Percentiles rank a stretch among this genome's conserved stretches.
These are phyloP conservation scores for Leuctra nigra DNA, from an alignment of 2,888 invertebrate genomes.

Conservation along the genomic window DNA sequence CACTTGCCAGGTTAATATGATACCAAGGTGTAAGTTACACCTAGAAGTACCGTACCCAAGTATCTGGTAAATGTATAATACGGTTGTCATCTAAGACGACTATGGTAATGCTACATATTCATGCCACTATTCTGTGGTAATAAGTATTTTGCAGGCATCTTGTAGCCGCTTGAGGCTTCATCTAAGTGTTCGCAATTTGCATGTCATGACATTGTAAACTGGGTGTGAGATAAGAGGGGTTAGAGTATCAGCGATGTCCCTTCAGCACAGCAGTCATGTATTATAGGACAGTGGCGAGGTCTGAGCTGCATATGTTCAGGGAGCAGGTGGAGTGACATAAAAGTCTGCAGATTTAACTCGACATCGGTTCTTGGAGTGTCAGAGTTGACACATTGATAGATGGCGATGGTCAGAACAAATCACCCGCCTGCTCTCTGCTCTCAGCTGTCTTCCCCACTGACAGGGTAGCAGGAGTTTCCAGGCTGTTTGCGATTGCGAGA, in stretches of 20 bases:
- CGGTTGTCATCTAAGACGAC: no score
- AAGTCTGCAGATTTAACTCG: no score
- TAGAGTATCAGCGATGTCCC: not conserved
- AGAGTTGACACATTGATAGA: slow-evolving; percentile 1
- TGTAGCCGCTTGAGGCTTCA: not conserved
- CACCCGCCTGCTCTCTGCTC: not conserved
- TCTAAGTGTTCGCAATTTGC: slow-evolving; percentile 11
- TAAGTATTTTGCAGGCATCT: not conserved
- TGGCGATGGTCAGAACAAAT: slow-evolving; percentile 3
- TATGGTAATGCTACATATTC: not conserved
- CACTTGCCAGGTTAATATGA: no score
- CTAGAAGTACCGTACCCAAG: no score
- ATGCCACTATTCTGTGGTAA: not conserved
- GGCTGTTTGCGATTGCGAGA: not conserved
- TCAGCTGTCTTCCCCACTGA: not conserved
- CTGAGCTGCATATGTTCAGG: no score
- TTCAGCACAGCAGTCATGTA: no score
- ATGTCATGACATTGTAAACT: slow-evolving; percentile 5
- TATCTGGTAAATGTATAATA: no score
- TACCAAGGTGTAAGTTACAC: no score
- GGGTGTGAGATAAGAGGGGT: slow-evolving; percentile 5
- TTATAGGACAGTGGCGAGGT: no score
- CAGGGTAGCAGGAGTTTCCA: not conserved
- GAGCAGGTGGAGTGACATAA: no score
- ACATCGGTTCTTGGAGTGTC: no score